Conservation (phyloP, 2,113 vertebrate species). For the Anseranas semipalmata region DNA sequence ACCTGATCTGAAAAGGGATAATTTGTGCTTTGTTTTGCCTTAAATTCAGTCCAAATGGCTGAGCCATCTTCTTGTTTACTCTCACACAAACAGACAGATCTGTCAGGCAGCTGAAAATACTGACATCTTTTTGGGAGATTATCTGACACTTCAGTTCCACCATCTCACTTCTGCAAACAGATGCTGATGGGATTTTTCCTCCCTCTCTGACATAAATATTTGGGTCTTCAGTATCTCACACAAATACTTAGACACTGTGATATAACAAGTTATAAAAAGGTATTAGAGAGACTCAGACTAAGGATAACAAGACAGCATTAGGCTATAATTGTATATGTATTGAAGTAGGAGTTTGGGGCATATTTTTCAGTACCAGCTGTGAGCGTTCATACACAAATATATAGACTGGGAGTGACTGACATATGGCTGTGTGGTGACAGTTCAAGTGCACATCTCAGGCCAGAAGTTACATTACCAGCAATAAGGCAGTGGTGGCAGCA, state of each 20-base stretch:
- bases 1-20: not conserved
- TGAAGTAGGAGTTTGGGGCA: not conserved
- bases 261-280: not conserved
- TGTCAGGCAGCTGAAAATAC: constrained; percentile 51
- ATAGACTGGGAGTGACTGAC: not conserved
- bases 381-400: not conserved
- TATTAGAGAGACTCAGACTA: not conserved
- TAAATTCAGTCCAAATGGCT: constrained; percentile 24
- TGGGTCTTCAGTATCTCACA: not conserved
- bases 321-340: not conserved
- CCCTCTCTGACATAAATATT: constrained; percentile 7
- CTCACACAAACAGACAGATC: constrained; percentile 19
- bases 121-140: constrained; percentile 50
- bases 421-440: not conserved
- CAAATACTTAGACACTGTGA: not conserved
- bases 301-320: not conserved
- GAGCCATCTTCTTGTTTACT: constrained; percentile 30
- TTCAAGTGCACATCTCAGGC: not conserved
- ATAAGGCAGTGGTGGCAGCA: not conserved
- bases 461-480: not conserved
- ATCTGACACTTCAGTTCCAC: constrained; percentile 45
- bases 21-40: constrained; percentile 51
- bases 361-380: not conserved
- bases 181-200: not conserved
- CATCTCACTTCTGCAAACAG: constrained; percentile 36